Conservation (phyloP, 2,113 vertebrate species). For the Tenrec ecaudatus region DNA sequence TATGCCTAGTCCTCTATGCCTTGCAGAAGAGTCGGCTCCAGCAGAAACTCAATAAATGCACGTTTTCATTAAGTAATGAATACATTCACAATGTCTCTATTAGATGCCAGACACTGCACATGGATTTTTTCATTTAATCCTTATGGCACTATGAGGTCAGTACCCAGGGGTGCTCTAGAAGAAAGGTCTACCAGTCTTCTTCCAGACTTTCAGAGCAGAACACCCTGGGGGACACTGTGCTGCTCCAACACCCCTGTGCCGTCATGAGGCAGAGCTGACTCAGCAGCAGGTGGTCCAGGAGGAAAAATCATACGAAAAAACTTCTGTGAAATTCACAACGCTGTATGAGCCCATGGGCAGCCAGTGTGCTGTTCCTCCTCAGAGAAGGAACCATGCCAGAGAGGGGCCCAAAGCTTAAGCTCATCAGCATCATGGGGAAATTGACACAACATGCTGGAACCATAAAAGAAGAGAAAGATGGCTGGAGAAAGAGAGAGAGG, state of each 20-base stretch:
- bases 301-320: neutral
- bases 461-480: neutral
- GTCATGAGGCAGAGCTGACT: neutral
- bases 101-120: neutral
- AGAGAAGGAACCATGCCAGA: neutral
- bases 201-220: neutral
- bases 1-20: neutral
- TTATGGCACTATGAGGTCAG: neutral
- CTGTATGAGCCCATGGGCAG: neutral
- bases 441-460: neutral
- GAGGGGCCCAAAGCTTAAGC: neutral
- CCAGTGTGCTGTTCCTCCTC: fast-evolving
- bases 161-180: too few relatives aligned
- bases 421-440: fast-evolving
- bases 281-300: neutral
- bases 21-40: neutral
- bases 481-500: neutral
- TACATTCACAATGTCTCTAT: neutral
- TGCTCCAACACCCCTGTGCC: neutral
- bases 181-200: too few relatives aligned
- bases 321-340: neutral
- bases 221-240: neutral
- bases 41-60: neutral
- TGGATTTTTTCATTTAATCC: neutral
- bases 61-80: neutral